Evolutionary conservation across 2,797 vertebrate genomes (phyloP).

Genomic region (Catostomus latipinnis): DNA sequence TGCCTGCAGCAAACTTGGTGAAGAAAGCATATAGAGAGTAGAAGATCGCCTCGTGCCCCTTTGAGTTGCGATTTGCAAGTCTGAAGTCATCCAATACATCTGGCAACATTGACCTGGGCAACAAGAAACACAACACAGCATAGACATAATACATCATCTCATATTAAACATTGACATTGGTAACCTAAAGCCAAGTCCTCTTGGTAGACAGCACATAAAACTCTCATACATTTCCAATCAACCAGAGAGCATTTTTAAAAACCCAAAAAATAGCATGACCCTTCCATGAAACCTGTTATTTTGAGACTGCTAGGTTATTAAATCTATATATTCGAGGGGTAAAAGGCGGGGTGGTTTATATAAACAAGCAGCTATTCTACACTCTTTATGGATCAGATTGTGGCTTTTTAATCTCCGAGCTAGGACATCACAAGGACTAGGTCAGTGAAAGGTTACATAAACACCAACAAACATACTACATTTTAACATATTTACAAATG

Average conservation of each 20-base stretch:
- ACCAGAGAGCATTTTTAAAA: constrained; percentile 62
- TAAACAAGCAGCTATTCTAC: neutral
- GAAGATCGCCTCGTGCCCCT: constrained; percentile 96
- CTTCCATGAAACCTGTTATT: constrained; percentile 70
- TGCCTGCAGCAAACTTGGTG: constrained; percentile 90
- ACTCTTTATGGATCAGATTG: constrained; percentile 1
- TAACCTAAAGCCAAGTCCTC: constrained; percentile 1
- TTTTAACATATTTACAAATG: too few relatives aligned
- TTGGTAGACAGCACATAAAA: constrained; percentile 26
- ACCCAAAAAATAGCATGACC: constrained; percentile 69
- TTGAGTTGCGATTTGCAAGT: constrained; percentile 81
- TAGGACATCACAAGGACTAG: neutral
- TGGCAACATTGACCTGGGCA: constrained; percentile 93
- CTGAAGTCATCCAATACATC: constrained; percentile 96
- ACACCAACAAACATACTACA: too few relatives aligned
- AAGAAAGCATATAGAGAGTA: constrained; percentile 98
- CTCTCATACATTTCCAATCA: constrained; percentile 40
- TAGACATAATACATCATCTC: constrained; percentile 21
- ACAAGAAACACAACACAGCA: constrained; percentile 10
- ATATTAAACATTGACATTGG: constrained; percentile 8
- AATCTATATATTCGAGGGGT: constrained; percentile 5
- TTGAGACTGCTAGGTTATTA: constrained; percentile 47
- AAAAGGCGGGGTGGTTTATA: constrained; percentile 1
- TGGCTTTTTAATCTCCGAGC: neutral
- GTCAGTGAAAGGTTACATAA: neutral